Base-by-base conservation (phyloP, 1,140 invertebrate species). In the Hypothenemus hampei region DNA sequence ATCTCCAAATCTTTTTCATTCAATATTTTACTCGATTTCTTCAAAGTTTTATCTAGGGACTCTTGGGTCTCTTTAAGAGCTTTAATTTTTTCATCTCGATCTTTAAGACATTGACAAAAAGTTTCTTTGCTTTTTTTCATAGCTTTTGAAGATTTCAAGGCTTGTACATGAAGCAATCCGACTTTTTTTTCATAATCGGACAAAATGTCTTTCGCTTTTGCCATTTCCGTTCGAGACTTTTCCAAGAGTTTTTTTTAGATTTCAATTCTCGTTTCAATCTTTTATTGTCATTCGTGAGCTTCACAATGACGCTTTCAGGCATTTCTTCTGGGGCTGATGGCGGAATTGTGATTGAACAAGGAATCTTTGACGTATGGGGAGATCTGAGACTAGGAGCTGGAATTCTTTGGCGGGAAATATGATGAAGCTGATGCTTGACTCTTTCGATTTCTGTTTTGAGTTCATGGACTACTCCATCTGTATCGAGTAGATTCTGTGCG, bases 91-190 rank as follows among this genome's bases (percentile, higher is more conserved):
- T 43, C 16, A 11, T 58, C 46, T 36, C 52, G 57, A 21, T 65
- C 61, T 41, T 54, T 55, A 13, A 62, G 33, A 24, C 55, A 65
- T 8, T 43, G 40, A 35, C 58, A 60, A 22, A 65, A 59, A 47
- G 58, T 63, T 6, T 63, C 61, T 39, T 61, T 61, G 29, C 58
- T 65, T 23, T 58, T 20, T 23, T 62, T 62, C 52, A 65, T 62
- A 3, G 59, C 22, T 47, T 62, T 65, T 3, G 62, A 60, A 5
- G 60, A 60, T 37, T 59, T 56, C n/a, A 63, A 8, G 3, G 60
- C 54, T 55, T 65, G 54, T 13, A 55, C 51, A 23, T 62, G 60
- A n/a, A 65, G 37, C 1, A 51, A 7, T n/a, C 15, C 48, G 3
- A 65, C 54, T 47, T 62, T 63, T 29, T 58, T 35, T 18, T 65